These are phyloP conservation scores for Scolanthus callimorphus DNA, from an alignment of 92 coral and sea anemone genomes.

Conservation along the genomic window DNA sequence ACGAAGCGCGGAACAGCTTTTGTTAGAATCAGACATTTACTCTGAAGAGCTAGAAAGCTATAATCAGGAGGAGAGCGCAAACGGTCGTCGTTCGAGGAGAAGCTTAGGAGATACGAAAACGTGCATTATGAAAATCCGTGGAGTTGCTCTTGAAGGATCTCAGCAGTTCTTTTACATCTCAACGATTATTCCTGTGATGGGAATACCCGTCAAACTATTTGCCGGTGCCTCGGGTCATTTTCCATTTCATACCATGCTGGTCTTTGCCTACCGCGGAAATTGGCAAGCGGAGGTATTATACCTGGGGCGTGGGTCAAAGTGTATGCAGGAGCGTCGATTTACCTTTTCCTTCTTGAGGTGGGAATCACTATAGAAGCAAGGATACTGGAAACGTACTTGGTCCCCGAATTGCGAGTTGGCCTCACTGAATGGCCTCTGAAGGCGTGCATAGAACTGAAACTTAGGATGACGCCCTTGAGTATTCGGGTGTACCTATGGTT, in stretches of 20 bases:
- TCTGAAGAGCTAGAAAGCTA: slow-evolving; percentile 61
- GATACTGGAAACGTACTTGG: slow-evolving; percentile 65
- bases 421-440: slow-evolving; percentile 56
- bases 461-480: slow-evolving; percentile 61
- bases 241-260: slow-evolving; percentile 57
- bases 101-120: slow-evolving; percentile 8
- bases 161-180: slow-evolving; percentile 8
- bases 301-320: slow-evolving; percentile 87
- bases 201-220: slow-evolving; percentile 61
- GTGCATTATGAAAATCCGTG: slow-evolving; percentile 14
- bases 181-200: slow-evolving; percentile 45
- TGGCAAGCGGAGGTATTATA: slow-evolving; percentile 49
- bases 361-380: slow-evolving; percentile 82
- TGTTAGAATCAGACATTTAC: slow-evolving; percentile 74
- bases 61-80: too few species aligned
- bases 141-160: slow-evolving; percentile 27
- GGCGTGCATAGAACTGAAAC: slow-evolving; percentile 67
- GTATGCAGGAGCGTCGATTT: slow-evolving; percentile 56
- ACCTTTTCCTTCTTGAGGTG: slow-evolving; percentile 46
- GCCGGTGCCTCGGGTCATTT: slow-evolving; percentile 76
- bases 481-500: slow-evolving; percentile 73
- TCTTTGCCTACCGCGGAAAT: slow-evolving; percentile 37
- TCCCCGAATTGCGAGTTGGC: slow-evolving; percentile 49
- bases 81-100: slow-evolving; percentile 30
- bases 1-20: slow-evolving; percentile 49